Percentiles rank a stretch among this genome's conserved stretches.
phyloP scores from a whole-genome alignment of 2,113 vertebrate genomes.

The Halcyon senegalensis region DNA sequence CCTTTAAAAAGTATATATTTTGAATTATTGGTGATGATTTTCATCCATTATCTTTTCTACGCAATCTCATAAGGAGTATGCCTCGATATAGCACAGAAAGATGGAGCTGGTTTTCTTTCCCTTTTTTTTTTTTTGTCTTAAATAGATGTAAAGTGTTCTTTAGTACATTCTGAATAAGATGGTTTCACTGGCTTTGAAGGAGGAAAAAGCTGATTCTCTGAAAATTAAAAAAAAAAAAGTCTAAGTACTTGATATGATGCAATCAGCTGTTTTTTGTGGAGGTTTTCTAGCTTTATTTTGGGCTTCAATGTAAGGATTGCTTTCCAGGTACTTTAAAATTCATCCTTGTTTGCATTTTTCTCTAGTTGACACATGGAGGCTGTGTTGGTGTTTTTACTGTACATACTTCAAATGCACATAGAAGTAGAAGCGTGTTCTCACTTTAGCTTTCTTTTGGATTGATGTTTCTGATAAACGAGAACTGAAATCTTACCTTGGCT shows the following conservation, averaged over 20 bases:
- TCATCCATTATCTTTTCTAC: conserved; percentile 54
- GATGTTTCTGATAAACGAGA: conserved; percentile 77
- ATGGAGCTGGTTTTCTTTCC: conserved; percentile 62
- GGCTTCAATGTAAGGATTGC: conserved; percentile 54
- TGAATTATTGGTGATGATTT: conserved; percentile 36
- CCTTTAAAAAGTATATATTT: conserved; percentile 43
- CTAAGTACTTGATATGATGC: conserved; percentile 68
- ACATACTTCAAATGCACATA: conserved; percentile 78
- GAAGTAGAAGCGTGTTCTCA: conserved; percentile 76
- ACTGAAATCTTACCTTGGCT: conserved; percentile 74
- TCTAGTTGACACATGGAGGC: conserved; percentile 67
- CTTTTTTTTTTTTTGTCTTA: conserved; percentile 47
- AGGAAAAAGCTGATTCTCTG: conserved; percentile 41
- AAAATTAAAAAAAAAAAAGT: conserved; percentile 23
- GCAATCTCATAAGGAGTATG: conserved; percentile 48
- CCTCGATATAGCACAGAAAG: conserved; percentile 63
- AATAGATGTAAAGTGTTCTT: conserved; percentile 52
- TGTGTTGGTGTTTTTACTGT: conserved; percentile 76
- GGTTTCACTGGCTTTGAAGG: conserved; percentile 51
- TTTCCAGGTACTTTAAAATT: conserved; percentile 65
- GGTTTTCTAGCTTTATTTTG: conserved; percentile 62
- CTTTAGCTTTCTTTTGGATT: conserved; percentile 75
- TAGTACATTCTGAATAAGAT: conserved; percentile 58
- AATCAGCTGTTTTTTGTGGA: conserved; percentile 59
- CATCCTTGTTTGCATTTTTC: conserved; percentile 68